Conservation (phyloP, 2,888 invertebrate species). For the Ectropis crepuscularia region DNA sequence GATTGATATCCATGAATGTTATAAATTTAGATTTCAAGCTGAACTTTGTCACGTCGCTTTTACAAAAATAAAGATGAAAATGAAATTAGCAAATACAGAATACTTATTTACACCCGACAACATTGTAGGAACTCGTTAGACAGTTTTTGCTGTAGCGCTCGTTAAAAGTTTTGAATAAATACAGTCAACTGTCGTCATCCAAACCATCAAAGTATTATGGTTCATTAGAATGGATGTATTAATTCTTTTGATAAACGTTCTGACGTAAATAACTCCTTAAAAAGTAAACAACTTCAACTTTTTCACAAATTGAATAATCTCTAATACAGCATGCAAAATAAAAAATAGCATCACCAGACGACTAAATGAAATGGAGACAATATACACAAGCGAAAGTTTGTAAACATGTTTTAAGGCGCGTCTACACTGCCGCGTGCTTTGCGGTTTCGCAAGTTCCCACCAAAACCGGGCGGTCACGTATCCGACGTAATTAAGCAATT, state of each 20-base stretch:
- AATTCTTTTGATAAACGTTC: conserved; percentile 3
- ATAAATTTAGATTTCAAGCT: too few species aligned
- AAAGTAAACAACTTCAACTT: neutral
- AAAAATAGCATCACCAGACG: neutral
- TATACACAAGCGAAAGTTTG: conserved; percentile 11
- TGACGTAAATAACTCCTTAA: neutral
- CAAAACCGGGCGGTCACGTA: conserved; percentile 40
- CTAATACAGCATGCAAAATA: neutral
- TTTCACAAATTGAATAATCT: neutral
- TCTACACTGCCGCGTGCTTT: conserved; percentile 18
- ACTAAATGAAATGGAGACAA: neutral
- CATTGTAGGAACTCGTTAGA: conserved; percentile 15
- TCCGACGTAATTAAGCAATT: conserved; percentile 43
- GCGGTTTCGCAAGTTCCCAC: conserved; percentile 38
- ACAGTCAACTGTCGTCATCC: conserved; percentile 9
- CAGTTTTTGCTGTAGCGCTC: conserved; percentile 16
- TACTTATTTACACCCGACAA: conserved; percentile 4
- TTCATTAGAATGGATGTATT: conserved; percentile 7
- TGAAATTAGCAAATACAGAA: neutral
- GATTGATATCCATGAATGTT: neutral
- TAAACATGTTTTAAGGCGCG: conserved; percentile 21
- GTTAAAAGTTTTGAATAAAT: conserved; percentile 18
- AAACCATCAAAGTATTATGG: conserved; percentile 4
- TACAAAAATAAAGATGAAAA: neutral
- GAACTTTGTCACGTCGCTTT: neutral